A percentile compares a stretch with the other conserved stretches of the same genome.
Conservation (phyloP, 2,113 vertebrate species). For the Indri indri region DNA sequence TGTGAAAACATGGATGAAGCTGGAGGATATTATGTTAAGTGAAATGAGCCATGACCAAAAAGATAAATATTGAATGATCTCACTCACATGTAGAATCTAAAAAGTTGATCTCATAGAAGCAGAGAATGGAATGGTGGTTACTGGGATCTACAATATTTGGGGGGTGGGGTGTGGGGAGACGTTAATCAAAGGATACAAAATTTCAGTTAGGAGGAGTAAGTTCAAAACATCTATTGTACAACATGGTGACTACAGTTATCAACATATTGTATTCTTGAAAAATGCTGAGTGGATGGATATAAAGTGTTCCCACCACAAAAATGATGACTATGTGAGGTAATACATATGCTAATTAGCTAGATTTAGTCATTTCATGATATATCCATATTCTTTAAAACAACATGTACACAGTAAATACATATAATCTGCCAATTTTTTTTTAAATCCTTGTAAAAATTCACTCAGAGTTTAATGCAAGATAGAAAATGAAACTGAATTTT, state of each 20-base stretch:
- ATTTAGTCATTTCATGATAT: neutral
- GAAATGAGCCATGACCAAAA: neutral
- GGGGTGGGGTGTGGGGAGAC: neutral
- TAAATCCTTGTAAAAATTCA: neutral
- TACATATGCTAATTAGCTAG: neutral
- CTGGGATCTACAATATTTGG: neutral
- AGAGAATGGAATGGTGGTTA: neutral
- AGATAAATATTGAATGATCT: neutral
- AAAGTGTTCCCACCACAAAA: neutral
- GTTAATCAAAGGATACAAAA: neutral
- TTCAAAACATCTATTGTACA: neutral
- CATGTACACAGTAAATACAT: neutral
- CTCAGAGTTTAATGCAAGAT: neutral
- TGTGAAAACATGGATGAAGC: neutral
- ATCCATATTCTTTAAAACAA: neutral
- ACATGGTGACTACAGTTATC: neutral
- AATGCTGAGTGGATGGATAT: neutral
- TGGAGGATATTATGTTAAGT: neutral
- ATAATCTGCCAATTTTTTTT: neutral
- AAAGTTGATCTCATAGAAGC: neutral
- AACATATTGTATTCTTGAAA: neutral
- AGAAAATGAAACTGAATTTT: conserved; percentile 5
- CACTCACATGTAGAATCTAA: neutral
- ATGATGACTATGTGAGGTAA: neutral
- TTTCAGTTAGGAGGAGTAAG: neutral